These are phyloP conservation scores for Calosoma granatense DNA, from an alignment of 1,140 invertebrate species.

Conservation along the genomic window DNA sequence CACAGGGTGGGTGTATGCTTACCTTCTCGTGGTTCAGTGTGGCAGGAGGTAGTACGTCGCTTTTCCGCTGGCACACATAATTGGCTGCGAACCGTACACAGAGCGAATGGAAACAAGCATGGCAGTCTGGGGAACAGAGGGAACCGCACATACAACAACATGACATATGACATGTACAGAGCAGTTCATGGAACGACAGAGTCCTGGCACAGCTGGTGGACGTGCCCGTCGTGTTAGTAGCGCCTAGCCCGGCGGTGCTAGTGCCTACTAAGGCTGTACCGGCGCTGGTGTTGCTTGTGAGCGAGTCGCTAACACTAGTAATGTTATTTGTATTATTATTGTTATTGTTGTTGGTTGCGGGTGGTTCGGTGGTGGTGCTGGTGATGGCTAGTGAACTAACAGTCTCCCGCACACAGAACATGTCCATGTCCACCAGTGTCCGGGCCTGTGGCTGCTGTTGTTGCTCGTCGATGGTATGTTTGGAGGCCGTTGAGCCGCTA, in stretches of 20 bases:
- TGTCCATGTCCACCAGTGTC: slow-evolving; percentile 31
- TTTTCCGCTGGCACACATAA: slow-evolving; percentile 46
- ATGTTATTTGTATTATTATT: slow-evolving; percentile 9
- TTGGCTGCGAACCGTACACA: slow-evolving; percentile 44
- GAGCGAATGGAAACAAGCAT: slow-evolving; percentile 53
- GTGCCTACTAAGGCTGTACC: slow-evolving; percentile 13
- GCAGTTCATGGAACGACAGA: slow-evolving; percentile 40
- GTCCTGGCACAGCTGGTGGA: slow-evolving; percentile 37
- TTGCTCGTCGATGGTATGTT: not conserved
- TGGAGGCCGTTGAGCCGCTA: not conserved
- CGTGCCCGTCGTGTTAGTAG: slow-evolving; percentile 11
- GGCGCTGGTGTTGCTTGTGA: slow-evolving; percentile 12
- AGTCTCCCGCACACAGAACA: slow-evolving; percentile 30
- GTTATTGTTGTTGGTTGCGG: slow-evolving; percentile 12
- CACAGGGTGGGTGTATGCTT: too few species aligned
- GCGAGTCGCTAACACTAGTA: slow-evolving; percentile 11
- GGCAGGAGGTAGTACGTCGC: slow-evolving; percentile 39
- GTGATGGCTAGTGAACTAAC: slow-evolving; percentile 23
- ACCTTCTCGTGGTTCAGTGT: slow-evolving; percentile 46
- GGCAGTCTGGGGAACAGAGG: slow-evolving; percentile 52
- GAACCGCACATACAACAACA: slow-evolving; percentile 53
- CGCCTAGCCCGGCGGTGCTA: slow-evolving; percentile 16
- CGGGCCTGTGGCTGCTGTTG: not conserved
- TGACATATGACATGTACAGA: slow-evolving; percentile 40
- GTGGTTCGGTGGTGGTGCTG: not conserved